Evolutionary conservation across 2,113 vertebrate species (phyloP).

Genomic region (Erythrolamprus reginae): DNA sequence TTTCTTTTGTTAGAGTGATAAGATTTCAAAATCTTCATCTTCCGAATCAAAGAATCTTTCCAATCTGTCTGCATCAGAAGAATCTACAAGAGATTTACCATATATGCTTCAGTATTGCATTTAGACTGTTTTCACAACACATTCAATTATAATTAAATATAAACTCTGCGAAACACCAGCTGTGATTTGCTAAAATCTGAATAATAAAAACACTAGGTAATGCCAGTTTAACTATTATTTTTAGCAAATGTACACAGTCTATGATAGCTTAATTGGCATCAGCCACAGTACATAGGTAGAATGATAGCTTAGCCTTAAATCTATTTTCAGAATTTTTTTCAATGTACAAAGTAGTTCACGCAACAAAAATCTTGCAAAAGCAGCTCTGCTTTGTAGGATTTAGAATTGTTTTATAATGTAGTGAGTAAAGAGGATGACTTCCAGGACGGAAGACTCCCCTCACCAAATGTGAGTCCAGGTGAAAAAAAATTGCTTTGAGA

Average conservation of each 20-base stretch:
- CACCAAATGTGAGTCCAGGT: neutral
- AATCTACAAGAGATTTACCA: slow-evolving; percentile 70
- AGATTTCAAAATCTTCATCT: slow-evolving; percentile 97
- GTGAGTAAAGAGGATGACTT: neutral
- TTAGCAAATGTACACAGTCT: neutral
- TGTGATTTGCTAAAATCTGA: neutral
- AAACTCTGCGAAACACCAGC: neutral
- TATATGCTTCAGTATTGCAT: neutral
- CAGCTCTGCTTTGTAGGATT: neutral
- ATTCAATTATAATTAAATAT: neutral
- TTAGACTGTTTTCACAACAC: neutral
- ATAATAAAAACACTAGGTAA: neutral
- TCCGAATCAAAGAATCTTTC: slow-evolving; percentile 98
- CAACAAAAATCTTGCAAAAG: neutral
- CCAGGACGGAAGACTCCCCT: neutral
- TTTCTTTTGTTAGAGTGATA: slow-evolving; percentile 83
- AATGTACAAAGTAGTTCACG: neutral
- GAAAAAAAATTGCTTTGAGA: neutral
- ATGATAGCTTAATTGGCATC: neutral
- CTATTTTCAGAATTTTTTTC: neutral
- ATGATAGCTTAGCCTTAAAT: neutral
- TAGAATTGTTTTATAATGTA: neutral
- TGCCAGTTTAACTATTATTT: neutral
- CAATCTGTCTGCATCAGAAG: slow-evolving; percentile 87
- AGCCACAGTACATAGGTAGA: neutral